Evolutionary conservation across 2,113 vertebrate species (phyloP).

Genomic region (Meleagris gallopavo): DNA sequence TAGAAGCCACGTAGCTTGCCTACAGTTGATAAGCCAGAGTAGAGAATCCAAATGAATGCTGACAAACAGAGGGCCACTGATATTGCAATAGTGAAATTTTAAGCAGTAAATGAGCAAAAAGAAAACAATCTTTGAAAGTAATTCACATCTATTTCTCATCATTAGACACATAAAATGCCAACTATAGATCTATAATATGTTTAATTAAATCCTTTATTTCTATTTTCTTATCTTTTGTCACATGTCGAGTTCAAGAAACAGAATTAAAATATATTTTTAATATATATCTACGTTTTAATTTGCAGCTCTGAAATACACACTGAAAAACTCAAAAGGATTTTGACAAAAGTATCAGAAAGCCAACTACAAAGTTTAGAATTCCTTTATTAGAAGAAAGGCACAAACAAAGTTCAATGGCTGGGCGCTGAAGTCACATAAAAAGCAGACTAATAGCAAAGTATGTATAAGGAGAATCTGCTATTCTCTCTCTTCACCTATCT

Average conservation of each 20-base stretch:
- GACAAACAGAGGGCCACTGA: not conserved
- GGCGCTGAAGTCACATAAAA: not conserved
- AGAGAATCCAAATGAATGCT: not conserved
- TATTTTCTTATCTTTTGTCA: not conserved
- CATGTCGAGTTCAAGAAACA: not conserved
- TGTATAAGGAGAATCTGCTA: not conserved
- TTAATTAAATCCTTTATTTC: not conserved
- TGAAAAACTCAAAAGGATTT: not conserved
- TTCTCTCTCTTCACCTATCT: not conserved
- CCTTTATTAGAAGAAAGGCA: not conserved
- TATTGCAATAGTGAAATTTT: accelerated
- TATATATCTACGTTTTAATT: not conserved
- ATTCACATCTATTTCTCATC: not conserved
- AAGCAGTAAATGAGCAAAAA: not conserved
- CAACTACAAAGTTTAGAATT: accelerated
- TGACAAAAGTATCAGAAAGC: not conserved
- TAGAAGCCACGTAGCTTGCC: not conserved
- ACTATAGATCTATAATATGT: not conserved
- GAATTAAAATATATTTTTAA: not conserved
- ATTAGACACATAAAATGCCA: not conserved
- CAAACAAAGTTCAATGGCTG: not conserved
- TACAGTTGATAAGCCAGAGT: not conserved
- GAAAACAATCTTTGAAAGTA: not conserved
- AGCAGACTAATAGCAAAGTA: not conserved
- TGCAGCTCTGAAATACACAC: not conserved